phyloP scores from a whole-genome alignment of 2,797 vertebrate species.

The Lemur catta region DNA sequence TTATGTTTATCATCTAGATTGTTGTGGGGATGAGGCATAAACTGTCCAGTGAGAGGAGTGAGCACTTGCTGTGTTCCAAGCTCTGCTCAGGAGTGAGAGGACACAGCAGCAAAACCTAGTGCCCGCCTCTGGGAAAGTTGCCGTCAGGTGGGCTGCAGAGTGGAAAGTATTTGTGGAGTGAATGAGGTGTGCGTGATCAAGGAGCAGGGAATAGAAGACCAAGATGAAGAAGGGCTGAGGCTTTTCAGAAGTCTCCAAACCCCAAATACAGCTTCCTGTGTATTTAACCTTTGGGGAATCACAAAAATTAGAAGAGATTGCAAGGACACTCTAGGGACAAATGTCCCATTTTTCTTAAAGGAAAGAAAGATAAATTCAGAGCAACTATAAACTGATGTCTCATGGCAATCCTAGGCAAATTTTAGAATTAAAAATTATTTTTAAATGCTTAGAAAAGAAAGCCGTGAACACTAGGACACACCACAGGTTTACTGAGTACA shows the following conservation, averaged over 20 bases:
- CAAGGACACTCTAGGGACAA: background rate
- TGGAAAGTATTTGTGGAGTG: background rate
- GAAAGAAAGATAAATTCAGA: background rate
- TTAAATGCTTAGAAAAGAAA: background rate
- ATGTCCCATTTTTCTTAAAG: background rate
- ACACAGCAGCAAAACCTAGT: background rate
- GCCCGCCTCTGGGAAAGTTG: no score
- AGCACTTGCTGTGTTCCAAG: background rate
- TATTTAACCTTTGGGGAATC: background rate
- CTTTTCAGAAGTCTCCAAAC: background rate
- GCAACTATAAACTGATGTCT: background rate
- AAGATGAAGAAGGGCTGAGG: background rate
- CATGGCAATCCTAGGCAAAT: background rate
- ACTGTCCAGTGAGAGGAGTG: background rate
- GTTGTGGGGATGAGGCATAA: background rate
- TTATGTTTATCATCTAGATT: background rate
- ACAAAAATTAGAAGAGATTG: background rate
- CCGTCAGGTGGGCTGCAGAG: background rate
- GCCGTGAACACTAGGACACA: background rate
- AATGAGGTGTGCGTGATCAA: background rate
- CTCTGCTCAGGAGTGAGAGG: no score
- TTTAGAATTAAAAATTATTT: background rate
- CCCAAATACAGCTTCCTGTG: background rate
- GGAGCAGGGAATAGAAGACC: background rate
- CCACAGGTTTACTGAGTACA: background rate